A percentile compares a stretch with the other conserved stretches of the same genome.
These are phyloP conservation scores for Galerucella nymphaeae DNA, from an alignment of 2,888 invertebrate species.

Conservation along the genomic window DNA sequence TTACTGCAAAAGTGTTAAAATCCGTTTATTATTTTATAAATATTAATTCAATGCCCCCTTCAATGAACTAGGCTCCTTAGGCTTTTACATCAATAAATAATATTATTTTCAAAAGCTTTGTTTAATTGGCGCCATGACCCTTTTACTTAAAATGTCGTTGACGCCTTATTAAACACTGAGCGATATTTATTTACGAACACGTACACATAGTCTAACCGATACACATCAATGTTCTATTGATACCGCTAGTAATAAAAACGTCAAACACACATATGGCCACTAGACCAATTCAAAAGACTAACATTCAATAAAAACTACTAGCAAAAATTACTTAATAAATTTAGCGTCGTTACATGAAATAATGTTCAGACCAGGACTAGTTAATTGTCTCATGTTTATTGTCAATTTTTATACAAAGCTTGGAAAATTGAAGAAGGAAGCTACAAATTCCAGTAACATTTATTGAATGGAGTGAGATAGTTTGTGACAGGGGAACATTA, in stretches of 20 bases:
- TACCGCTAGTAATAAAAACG: not conserved
- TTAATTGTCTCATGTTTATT: not conserved
- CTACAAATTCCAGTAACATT: too few relatives aligned
- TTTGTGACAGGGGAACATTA: too few relatives aligned
- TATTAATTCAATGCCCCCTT: too few relatives aligned
- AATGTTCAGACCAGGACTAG: not conserved
- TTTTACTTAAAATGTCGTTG: constrained; percentile 1
- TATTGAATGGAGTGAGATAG: too few relatives aligned
- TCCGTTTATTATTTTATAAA: too few relatives aligned
- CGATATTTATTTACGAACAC: not conserved
- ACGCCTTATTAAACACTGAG: not conserved
- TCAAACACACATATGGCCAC: constrained; percentile 10
- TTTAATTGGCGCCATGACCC: not conserved
- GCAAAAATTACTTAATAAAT: not conserved
- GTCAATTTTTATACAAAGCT: too few relatives aligned
- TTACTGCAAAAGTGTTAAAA: too few relatives aligned
- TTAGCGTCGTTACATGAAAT: not conserved
- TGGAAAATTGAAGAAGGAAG: too few relatives aligned
- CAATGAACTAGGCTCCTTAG: not conserved
- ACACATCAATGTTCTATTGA: not conserved
- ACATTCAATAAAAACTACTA: not conserved
- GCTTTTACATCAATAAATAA: not conserved
- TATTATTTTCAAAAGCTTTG: constrained; percentile 6
- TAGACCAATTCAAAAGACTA: constrained; percentile 11
- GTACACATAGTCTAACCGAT: not conserved